Evolutionary conservation across 2,888 invertebrate species (phyloP).

Genomic region (Frankliniella intonsa): DNA sequence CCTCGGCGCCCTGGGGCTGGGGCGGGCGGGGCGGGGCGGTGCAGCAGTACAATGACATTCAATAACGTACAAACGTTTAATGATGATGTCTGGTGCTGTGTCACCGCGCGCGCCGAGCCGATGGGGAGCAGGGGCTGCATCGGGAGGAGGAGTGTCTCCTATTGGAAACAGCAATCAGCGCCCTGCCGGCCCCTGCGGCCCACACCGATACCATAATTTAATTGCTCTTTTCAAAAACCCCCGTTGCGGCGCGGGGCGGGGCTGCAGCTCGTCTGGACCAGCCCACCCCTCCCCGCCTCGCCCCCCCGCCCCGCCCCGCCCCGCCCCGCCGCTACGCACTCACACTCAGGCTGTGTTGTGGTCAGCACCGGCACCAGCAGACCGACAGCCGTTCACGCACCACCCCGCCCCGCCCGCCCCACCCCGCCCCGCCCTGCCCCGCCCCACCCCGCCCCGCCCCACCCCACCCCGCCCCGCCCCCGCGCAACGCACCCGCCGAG

Average conservation of each 20-base stretch:
- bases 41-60: too few relatives aligned
- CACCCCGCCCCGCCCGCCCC: too few relatives aligned
- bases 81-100: neutral
- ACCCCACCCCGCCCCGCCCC: too few relatives aligned
- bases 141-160: neutral
- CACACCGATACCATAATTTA: constrained; percentile 1
- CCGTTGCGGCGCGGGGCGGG: too few relatives aligned
- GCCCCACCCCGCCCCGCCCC: too few relatives aligned
- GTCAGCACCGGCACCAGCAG: neutral
- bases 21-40: neutral
- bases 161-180: neutral
- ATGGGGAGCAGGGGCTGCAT: neutral
- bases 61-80: too few relatives aligned
- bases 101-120: neutral
- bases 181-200: neutral
- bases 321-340: neutral
- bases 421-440: too few relatives aligned
- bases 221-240: constrained; percentile 11
- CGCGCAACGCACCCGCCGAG: too few relatives aligned
- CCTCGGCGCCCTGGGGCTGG: neutral
- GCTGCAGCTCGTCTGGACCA: neutral
- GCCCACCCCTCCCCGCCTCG: neutral
- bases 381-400: neutral
- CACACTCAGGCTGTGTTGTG: neutral
- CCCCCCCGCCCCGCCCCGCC: neutral